Evolutionary conservation across 2,888 invertebrate species (phyloP).

Genomic region (Vanessa cardui): DNA sequence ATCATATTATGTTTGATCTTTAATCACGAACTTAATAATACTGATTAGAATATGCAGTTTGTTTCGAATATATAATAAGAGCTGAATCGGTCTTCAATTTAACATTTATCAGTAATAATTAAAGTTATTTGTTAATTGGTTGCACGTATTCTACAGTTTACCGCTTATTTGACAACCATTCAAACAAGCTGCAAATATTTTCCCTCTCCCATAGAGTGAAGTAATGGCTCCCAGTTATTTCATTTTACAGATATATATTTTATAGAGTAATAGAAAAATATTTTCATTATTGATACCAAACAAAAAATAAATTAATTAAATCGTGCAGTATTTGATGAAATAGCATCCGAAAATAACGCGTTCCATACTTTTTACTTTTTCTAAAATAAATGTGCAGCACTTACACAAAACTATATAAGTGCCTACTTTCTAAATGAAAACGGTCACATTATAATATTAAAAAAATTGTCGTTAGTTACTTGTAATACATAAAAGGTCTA

Average conservation of each 20-base stretch:
- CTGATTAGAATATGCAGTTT: neutral
- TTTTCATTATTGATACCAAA: neutral
- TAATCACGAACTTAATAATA: neutral
- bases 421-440: too few relatives aligned
- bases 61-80: too few relatives aligned
- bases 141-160: neutral
- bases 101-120: neutral
- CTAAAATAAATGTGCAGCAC: neutral
- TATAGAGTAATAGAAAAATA: neutral
- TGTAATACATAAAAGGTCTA: too few relatives aligned
- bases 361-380: neutral
- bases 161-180: too few relatives aligned
- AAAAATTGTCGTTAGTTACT: neutral
- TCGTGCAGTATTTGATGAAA: conserved; percentile 27
- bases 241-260: too few relatives aligned
- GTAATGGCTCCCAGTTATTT: too few relatives aligned
- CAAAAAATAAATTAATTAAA: neutral
- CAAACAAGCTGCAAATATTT: too few relatives aligned
- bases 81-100: too few relatives aligned
- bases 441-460: neutral
- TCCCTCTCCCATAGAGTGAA: too few relatives aligned
- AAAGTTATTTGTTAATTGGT: neutral
- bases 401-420: neutral
- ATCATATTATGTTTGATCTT: neutral
- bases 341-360: neutral